Conservation (phyloP, 2,113 vertebrate genomes). For the Poeciliopsis retropinna region DNA sequence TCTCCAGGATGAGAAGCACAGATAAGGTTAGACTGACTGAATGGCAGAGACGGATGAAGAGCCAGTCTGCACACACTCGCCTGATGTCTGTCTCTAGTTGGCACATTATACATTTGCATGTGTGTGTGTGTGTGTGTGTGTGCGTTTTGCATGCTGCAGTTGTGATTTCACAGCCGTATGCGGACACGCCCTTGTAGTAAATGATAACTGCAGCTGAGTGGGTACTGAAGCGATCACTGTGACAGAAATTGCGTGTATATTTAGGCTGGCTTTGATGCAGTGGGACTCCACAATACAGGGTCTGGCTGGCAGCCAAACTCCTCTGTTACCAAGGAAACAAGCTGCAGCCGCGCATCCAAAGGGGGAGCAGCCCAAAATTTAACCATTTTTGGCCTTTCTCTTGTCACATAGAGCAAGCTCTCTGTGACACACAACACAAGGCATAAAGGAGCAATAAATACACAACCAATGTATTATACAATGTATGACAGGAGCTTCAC, state of each 20-base stretch:
- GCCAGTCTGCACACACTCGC: background rate
- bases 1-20: background rate
- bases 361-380: conserved; percentile 47
- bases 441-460: background rate
- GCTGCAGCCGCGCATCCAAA: conserved; percentile 58
- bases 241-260: conserved; percentile 44
- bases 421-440: conserved; percentile 3
- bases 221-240: conserved; percentile 11
- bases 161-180: conserved; percentile 14
- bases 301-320: conserved; percentile 62
- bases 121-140: no score
- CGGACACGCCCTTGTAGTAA: conserved; percentile 13
- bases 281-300: conserved; percentile 61
- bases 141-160: background rate
- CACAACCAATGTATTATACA: background rate
- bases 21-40: background rate
- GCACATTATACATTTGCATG: background rate
- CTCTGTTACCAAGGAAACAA: conserved; percentile 71
- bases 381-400: conserved; percentile 51
- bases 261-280: conserved; percentile 47
- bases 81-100: background rate
- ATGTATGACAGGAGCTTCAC: background rate
- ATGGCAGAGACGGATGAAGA: background rate
- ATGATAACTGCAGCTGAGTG: conserved; percentile 21
- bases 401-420: background rate